Evolutionary conservation across 2,888 invertebrate species (phyloP), one percentile per base, ranked within the genome.

Genomic region (Drosophila demipolita): DNA sequence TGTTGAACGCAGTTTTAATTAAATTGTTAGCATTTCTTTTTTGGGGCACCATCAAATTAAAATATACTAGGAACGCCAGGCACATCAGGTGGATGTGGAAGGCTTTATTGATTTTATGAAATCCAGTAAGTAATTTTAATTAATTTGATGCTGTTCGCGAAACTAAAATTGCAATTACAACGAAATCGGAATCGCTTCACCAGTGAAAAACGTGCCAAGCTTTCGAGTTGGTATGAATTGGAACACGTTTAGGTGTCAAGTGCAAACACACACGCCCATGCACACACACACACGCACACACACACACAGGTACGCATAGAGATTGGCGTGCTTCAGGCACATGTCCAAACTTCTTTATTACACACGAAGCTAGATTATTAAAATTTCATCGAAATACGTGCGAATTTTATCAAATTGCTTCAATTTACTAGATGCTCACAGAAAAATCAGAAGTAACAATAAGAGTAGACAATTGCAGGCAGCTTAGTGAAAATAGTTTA

Each of bases 381-480:
- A 84, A 84, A 82, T 84, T 85, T 80, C 75, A 80, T 83, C 73
- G 76, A 77, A 82, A 77, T 73, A 87, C 83, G 85, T 86, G 85
- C 74, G 67, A 71, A 67, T 71, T 71, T 81, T 84, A 82, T 58
- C 45, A 64, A 87, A 78, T 69, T 63, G 54, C 54, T 20, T n/a
- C 12, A 45, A 66, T 53, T 38, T 36, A 32, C 53, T 36, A 8
- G 23, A 35, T 29, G 55, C 55, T 12, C n/a, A n/a, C 38, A 20
- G 8, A 29, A 29, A 57, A 29, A 20, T 12, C 36, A 32, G 29
- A 11, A 8, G 7, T 1, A 50, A 12, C 29, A 50, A 50, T 15
- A 33, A 7, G 6, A 36, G n/a, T 12, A n/a, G 2, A 15, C 29
- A 20, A 32, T 40, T 20, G 15, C 40, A 57, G 15, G 9, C 40